A percentile compares a stretch with the other conserved stretches of the same genome.
Evolutionary conservation across 2,113 vertebrate genomes (phyloP).

Genomic region (Platichthys flesus): DNA sequence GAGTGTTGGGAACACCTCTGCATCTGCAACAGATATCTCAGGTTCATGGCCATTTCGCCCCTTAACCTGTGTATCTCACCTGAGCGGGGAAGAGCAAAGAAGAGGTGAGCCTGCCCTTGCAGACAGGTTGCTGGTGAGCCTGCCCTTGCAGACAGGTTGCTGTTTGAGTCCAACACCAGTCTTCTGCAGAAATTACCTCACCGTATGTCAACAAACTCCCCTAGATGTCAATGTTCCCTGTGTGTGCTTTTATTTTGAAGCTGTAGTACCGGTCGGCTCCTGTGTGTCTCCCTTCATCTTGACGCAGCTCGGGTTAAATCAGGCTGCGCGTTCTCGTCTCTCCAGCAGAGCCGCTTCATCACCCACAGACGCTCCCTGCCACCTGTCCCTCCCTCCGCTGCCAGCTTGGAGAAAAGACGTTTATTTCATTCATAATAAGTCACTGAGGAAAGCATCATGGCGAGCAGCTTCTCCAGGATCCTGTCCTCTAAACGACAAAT

Average conservation of each 20-base stretch:
- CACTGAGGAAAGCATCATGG: slow-evolving; percentile 77
- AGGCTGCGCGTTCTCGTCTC: not conserved
- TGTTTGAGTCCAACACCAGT: too few relatives aligned
- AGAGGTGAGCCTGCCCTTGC: too few relatives aligned
- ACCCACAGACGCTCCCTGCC: not conserved
- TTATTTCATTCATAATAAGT: not conserved
- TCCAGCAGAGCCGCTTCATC: slow-evolving; percentile 53
- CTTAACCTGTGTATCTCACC: too few relatives aligned
- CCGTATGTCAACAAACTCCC: too few relatives aligned
- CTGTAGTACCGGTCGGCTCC: fast-evolving
- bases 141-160: too few relatives aligned
- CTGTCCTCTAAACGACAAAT: slow-evolving; percentile 83
- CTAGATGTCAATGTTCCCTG: not conserved
- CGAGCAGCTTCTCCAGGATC: slow-evolving; percentile 88
- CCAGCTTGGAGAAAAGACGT: not conserved
- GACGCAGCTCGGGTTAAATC: not conserved
- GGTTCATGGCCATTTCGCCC: too few relatives aligned
- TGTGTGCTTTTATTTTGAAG: slow-evolving; percentile 55
- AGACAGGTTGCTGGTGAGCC: too few relatives aligned
- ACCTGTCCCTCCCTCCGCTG: not conserved
- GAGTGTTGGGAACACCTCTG: too few relatives aligned
- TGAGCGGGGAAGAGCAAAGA: too few relatives aligned
- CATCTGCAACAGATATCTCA: too few relatives aligned
- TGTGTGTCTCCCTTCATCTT: not conserved
- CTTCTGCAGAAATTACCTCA: too few relatives aligned